Percentiles rank a stretch among this genome's conserved stretches.
Evolutionary conservation across 2,797 vertebrate species (phyloP).

Genomic region (Etheostoma perlongum): DNA sequence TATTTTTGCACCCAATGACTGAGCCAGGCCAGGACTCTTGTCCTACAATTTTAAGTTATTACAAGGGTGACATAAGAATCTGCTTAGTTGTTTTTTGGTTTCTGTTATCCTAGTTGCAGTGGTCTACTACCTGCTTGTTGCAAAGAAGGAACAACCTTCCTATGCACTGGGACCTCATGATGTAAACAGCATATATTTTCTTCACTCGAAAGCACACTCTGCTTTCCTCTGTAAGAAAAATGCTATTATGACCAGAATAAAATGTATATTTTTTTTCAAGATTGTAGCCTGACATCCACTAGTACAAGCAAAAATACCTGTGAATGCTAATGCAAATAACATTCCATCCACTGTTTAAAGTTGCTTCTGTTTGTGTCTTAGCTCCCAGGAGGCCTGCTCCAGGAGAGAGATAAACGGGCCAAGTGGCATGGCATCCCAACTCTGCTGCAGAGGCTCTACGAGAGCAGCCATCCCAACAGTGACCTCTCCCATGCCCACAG

Average conservation of each 20-base stretch:
- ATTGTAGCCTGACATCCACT: neutral
- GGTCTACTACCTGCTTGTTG: conserved; percentile 2
- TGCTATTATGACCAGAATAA: neutral
- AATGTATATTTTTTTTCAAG: neutral
- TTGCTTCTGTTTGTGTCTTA: conserved; percentile 67
- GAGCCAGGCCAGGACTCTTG: neutral
- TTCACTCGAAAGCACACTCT: neutral
- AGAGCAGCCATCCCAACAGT: conserved; percentile 95
- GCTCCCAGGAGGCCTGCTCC: conserved; percentile 92
- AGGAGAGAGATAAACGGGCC: conserved; percentile 93
- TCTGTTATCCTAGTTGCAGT: conserved; percentile 3
- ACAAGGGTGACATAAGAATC: neutral
- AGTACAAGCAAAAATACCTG: neutral
- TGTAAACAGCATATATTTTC: neutral
- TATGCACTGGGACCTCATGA: neutral
- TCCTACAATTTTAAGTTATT: neutral
- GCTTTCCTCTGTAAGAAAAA: neutral
- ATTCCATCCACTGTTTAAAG: neutral
- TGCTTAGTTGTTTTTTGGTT: conserved; percentile 19
- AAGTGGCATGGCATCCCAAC: conserved; percentile 97
- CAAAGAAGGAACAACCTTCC: neutral
- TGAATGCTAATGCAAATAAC: neutral
- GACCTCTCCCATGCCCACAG: conserved; percentile 94
- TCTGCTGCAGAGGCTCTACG: conserved; percentile 92
- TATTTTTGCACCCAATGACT: neutral